Evolutionary conservation across 2,113 vertebrate species (phyloP).

Genomic region (Toxotes chatareus): DNA sequence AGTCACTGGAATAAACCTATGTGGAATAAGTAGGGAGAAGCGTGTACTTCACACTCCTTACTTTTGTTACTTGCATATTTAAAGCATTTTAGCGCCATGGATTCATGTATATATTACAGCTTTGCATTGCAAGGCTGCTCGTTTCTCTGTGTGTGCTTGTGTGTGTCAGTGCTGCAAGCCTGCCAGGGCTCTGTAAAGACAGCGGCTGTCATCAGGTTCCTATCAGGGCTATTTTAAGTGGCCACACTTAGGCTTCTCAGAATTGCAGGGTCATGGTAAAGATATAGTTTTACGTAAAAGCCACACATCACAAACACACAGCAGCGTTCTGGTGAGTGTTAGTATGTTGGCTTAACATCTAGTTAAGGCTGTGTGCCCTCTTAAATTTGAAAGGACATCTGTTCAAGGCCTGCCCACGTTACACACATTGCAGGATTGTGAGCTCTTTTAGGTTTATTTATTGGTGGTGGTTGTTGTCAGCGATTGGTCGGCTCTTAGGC

Average conservation of each 20-base stretch:
- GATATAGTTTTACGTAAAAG: conserved; percentile 69
- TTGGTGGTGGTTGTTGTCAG: not conserved
- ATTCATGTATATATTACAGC: not conserved
- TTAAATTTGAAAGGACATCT: not conserved
- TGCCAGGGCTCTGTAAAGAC: conserved; percentile 62
- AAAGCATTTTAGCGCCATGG: not conserved
- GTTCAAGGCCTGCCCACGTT: not conserved
- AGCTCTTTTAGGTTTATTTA: not conserved
- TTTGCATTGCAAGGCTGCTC: conserved; percentile 11
- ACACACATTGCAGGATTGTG: no score
- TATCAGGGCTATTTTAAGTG: conserved; percentile 78
- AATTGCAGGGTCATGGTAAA: conserved; percentile 74
- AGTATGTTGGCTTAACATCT: conserved; percentile 9
- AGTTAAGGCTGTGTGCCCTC: not conserved
- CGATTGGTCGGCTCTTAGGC: not conserved
- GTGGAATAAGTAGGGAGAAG: not conserved
- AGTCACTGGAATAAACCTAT: conserved; percentile 21
- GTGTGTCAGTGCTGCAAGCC: conserved; percentile 17
- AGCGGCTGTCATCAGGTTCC: conserved; percentile 71
- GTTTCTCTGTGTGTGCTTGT: not conserved
- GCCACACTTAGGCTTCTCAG: conserved; percentile 67
- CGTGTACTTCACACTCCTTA: not conserved
- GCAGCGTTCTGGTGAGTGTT: conserved; percentile 3
- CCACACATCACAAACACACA: not conserved
- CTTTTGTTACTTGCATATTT: conserved; percentile 11